A percentile compares a stretch with the other conserved stretches of the same genome.
Evolutionary conservation across 2,113 vertebrate species (phyloP).

Genomic region (Chionis minor): DNA sequence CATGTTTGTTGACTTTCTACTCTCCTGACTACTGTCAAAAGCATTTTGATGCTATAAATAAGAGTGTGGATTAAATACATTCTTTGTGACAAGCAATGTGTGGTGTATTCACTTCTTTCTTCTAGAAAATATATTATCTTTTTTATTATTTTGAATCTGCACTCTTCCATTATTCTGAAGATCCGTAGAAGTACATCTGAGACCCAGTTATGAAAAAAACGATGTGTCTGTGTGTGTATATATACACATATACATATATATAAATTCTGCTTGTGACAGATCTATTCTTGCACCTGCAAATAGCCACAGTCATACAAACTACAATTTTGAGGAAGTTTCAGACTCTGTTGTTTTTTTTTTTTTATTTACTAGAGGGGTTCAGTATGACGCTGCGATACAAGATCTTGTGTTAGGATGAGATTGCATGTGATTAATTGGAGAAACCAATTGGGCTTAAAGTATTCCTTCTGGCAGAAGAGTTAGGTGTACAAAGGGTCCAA

Average conservation of each 20-base stretch:
- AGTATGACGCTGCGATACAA: not conserved
- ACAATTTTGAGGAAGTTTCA: not conserved
- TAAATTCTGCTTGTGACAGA: not conserved
- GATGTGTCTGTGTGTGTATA: not conserved
- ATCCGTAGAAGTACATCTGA: constrained; percentile 53
- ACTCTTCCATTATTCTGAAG: constrained; percentile 59
- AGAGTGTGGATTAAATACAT: constrained; percentile 73
- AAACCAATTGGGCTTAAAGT: not conserved
- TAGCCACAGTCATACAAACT: not conserved
- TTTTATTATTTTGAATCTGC: constrained; percentile 72
- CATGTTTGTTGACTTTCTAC: constrained; percentile 74
- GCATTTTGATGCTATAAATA: constrained; percentile 72
- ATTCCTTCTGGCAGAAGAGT: not conserved
- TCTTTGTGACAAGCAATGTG: constrained; percentile 66
- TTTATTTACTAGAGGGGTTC: not conserved
- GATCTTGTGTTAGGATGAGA: not conserved
- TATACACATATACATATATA: no score
- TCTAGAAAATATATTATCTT: constrained; percentile 68
- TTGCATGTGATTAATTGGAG: not conserved
- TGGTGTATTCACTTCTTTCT: constrained; percentile 55
- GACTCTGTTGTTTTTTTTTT: not conserved
- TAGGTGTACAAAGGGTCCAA: not conserved
- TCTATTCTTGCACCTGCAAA: not conserved
- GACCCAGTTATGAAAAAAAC: constrained; percentile 21
- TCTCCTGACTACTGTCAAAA: constrained; percentile 73